phyloP scores from a whole-genome alignment of 2,113 vertebrate genomes.

The Cottus gobio region DNA sequence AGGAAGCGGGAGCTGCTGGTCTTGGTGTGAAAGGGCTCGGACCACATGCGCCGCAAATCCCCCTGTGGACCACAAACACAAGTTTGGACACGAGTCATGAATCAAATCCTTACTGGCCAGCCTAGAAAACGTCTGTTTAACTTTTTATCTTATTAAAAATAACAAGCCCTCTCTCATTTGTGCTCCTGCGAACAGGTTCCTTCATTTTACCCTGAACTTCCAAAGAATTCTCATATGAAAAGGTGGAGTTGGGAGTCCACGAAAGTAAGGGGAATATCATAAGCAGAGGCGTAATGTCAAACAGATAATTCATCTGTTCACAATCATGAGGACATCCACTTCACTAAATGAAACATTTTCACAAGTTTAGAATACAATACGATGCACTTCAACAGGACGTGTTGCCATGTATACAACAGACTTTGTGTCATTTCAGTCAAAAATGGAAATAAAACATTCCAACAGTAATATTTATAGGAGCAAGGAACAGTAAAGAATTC shows the following conservation, averaged over 20 bases:
- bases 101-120: background rate
- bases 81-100: background rate
- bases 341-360: background rate
- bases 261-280: too few species aligned
- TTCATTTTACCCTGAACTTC: background rate
- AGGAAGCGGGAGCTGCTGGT: constrained; percentile 96
- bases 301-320: too few species aligned
- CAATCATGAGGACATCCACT: background rate
- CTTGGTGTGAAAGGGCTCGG: constrained; percentile 98
- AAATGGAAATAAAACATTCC: too few species aligned
- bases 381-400: background rate
- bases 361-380: too few species aligned
- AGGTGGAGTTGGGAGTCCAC: too few species aligned
- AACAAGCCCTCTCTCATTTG: background rate
- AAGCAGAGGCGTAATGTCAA: too few species aligned
- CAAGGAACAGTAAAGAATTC: background rate
- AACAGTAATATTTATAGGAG: background rate
- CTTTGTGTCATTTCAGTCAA: background rate
- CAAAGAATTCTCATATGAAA: background rate
- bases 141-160: background rate
- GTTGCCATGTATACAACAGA: background rate
- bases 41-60: constrained; percentile 99
- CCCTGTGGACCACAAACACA: constrained; percentile 82
- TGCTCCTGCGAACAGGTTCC: background rate
- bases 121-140: background rate